Evolutionary conservation across 2,888 invertebrate species (phyloP).

Genomic region (Sinodicranocentrus sp.): DNA sequence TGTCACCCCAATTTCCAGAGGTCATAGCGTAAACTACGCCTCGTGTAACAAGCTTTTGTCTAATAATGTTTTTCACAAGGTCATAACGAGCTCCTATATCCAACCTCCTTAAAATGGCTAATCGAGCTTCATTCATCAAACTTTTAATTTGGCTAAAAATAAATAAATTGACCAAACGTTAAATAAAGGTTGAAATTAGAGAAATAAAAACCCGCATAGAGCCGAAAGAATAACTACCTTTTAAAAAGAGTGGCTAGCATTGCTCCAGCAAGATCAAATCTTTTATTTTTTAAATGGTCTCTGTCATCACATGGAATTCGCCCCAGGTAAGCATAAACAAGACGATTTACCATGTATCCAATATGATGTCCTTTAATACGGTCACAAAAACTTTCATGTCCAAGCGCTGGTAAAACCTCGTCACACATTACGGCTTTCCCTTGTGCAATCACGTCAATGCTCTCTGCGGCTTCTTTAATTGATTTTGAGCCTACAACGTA

Average conservation of each 20-base stretch:
- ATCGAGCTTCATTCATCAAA: constrained; percentile 81
- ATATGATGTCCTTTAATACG: constrained; percentile 97
- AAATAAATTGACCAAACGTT: constrained; percentile 79
- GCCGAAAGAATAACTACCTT: too few species aligned
- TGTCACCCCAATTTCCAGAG: constrained; percentile 84
- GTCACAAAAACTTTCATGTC: constrained; percentile 78
- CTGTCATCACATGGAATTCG: constrained; percentile 98
- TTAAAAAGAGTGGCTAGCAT: constrained; percentile 95
- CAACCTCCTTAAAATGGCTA: constrained; percentile 82
- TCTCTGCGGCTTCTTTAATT: constrained; percentile 12
- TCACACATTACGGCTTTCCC: constrained; percentile 83
- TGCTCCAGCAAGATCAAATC: constrained; percentile 98
- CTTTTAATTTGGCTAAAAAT: constrained; percentile 79
- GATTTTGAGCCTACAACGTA: not conserved
- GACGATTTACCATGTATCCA: constrained; percentile 99
- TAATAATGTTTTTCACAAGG: constrained; percentile 81
- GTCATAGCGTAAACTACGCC: constrained; percentile 82
- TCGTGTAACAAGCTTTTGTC: constrained; percentile 81
- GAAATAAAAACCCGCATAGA: too few species aligned
- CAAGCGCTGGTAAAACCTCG: constrained; percentile 83
- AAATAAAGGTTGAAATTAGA: constrained; percentile 79
- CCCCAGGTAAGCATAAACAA: constrained; percentile 96
- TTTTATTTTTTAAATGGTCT: constrained; percentile 99
- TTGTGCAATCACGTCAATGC: constrained; percentile 18
- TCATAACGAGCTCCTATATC: constrained; percentile 82